Conservation (phyloP, 2,888 invertebrate genomes). For the Lycia hirtaria region DNA sequence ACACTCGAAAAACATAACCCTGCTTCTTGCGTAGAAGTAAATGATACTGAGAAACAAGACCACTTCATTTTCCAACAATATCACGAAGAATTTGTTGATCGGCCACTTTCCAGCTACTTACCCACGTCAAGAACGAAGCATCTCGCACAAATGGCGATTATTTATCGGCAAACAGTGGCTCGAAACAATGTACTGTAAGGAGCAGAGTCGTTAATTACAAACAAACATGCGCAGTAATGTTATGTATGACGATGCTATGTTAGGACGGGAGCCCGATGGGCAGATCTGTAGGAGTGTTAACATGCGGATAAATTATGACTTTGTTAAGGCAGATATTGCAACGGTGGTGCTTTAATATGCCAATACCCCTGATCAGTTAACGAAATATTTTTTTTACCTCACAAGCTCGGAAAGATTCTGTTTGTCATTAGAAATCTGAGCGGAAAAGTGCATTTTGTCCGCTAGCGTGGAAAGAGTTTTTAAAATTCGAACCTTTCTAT, state of each 20-base stretch:
- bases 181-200: constrained; percentile 74
- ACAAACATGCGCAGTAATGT: constrained; percentile 69
- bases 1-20: no score
- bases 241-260: constrained; percentile 50
- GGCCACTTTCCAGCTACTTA: constrained; percentile 33
- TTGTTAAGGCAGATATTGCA: background rate
- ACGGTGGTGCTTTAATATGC: no score
- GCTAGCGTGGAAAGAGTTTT: no score
- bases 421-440: no score
- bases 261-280: constrained; percentile 47
- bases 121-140: constrained; percentile 43
- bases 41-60: no score
- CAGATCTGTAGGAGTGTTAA: constrained; percentile 14
- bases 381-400: no score
- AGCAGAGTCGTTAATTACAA: constrained; percentile 80
- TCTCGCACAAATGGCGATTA: constrained; percentile 72
- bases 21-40: no score
- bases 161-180: constrained; percentile 61
- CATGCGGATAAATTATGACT: background rate
- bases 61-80: constrained; percentile 13
- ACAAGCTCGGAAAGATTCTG: no score
- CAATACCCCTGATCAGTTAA: no score
- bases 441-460: no score
- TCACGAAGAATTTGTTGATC: no score
- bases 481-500: no score